Percentiles rank a stretch among this genome's conserved stretches.
phyloP scores from a whole-genome alignment of 2,113 vertebrate species.

The Serinus canaria region DNA sequence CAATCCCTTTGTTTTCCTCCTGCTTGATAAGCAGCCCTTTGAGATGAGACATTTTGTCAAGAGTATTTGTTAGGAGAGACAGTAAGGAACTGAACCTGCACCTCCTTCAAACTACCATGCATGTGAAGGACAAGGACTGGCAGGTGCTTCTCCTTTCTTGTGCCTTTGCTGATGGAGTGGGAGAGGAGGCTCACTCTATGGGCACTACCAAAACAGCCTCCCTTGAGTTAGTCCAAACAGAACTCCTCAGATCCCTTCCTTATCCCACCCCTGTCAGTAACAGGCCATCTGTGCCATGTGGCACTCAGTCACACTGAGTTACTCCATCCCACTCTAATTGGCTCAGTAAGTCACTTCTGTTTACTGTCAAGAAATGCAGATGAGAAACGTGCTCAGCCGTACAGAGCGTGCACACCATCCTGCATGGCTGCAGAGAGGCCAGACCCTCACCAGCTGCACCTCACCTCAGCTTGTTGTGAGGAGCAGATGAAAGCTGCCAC shows the following conservation, averaged over 20 bases:
- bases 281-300: not conserved
- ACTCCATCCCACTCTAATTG: conserved; percentile 3
- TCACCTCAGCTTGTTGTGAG: not conserved
- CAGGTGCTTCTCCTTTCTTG: not conserved
- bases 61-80: not conserved
- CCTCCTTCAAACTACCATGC: not conserved
- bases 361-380: conserved; percentile 26
- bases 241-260: not conserved
- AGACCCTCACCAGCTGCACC: not conserved
- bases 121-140: not conserved
- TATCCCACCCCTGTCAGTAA: not conserved
- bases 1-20: not conserved
- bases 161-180: not conserved
- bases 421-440: not conserved
- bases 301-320: not conserved
- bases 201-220: not conserved
- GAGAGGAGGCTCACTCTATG: not conserved
- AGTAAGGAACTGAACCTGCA: not conserved
- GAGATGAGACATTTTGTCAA: not conserved
- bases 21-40: not conserved
- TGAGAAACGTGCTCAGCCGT: not conserved
- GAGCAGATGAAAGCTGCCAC: not conserved
- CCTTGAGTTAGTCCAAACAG: not conserved
- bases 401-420: not conserved
- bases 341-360: not conserved